Evolutionary conservation across 2,797 vertebrate genomes (phyloP), one percentile per base, ranked within the genome.

Genomic region (Bovichtus diacanthus): DNA sequence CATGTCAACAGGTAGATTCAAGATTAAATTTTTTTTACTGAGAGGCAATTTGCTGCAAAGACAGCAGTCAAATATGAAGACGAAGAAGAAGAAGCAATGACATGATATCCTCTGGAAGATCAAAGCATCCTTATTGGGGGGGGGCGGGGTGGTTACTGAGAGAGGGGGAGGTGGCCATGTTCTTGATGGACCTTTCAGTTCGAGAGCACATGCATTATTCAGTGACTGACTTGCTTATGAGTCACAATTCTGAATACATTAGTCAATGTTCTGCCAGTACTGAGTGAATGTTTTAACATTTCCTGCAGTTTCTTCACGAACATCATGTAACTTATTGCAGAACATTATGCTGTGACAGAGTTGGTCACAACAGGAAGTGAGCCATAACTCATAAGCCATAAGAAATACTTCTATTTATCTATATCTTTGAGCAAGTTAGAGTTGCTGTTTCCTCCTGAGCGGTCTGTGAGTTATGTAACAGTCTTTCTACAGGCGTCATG

Each of bases 291-390:
- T 2, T 68, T 49, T 8, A 21, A 51, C 47, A 38, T 63, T 36
- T 47, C n/a, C 12, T 54, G 41, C 10, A 29, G 21, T 56, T 55
- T 27, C 58, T 29, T 74, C 70, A 6, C 74, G 70, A 85, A 82
- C 77, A 80, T 59, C 3, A 19, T 50, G 60, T 64, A 19, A 71
- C 68, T 53, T 50, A 23, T 9, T 6, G 6, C 67, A 69, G 74
- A 78, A 72, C 79, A 71, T 74, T 75, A 51, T 46, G 58, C 5
- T 38, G 46, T 55, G 78, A 76, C 34, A 18, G 55, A 67, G 38
- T n/a, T 63, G 54, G 54, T 43, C 60, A n/a, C 41, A 80, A 72
- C 79, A 67, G 80, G 63, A 72, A 61, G 56, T 58, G 39, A 67
- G 56, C 31, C 44, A 71, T 34, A 50, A 75, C 39, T 36, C 29